Percentiles rank a stretch among this genome's conserved stretches.
phyloP scores from a whole-genome alignment of 2,888 invertebrate species.

The Kuschelorhynchus macadamiae region DNA sequence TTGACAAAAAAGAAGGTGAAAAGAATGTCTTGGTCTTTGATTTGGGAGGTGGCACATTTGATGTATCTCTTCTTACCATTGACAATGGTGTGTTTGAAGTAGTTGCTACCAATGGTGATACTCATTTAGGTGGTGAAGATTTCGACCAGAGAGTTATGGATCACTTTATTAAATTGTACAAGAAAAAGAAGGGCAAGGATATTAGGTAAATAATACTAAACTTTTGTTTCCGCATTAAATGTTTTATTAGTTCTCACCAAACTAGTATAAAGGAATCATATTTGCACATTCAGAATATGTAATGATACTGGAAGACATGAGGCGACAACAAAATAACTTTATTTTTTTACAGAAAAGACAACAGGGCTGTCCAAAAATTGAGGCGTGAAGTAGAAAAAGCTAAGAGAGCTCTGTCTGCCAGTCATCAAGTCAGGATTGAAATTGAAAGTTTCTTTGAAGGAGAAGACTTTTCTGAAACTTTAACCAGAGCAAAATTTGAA shows the following conservation, averaged over 20 bases:
- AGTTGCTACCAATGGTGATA: slow-evolving; percentile 94
- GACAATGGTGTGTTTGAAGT: slow-evolving; percentile 98
- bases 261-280: too few species aligned
- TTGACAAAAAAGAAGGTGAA: slow-evolving; percentile 97
- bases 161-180: slow-evolving; percentile 95
- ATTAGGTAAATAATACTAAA: slow-evolving; percentile 80
- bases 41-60: slow-evolving; percentile 99
- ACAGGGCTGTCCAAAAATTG: slow-evolving; percentile 95
- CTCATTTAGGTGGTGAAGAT: slow-evolving; percentile 98
- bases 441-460: slow-evolving; percentile 99
- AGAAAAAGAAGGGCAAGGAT: slow-evolving; percentile 99
- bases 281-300: too few species aligned
- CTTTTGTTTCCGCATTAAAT: too few species aligned
- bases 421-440: slow-evolving; percentile 97
- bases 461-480: slow-evolving; percentile 97
- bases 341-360: slow-evolving; percentile 60
- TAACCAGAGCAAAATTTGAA: slow-evolving; percentile 98
- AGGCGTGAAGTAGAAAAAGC: slow-evolving; percentile 98
- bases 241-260: too few species aligned
- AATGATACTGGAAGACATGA: too few species aligned
- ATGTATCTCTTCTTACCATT: slow-evolving; percentile 97
- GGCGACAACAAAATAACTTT: too few species aligned
- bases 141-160: slow-evolving; percentile 99
- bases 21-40: slow-evolving; percentile 99
- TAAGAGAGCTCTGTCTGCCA: slow-evolving; percentile 93